Conservation (phyloP, 2,113 vertebrate genomes). For the Callipepla californica region DNA sequence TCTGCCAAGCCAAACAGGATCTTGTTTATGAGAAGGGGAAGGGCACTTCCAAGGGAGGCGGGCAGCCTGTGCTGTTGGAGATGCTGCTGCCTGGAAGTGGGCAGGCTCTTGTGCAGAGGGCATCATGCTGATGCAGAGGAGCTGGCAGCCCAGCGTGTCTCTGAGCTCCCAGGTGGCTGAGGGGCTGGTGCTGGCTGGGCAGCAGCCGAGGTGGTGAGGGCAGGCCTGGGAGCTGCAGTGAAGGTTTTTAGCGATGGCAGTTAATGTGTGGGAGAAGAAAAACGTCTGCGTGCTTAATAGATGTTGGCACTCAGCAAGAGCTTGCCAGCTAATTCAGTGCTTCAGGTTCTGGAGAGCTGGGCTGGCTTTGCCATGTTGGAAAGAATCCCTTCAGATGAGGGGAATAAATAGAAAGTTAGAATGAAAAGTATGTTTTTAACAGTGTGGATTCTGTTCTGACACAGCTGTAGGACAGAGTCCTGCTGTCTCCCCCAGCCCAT, state of each 20-base stretch:
- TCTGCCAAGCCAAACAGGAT: slow-evolving; percentile 54
- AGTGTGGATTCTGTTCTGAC: background rate
- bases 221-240: background rate
- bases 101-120: background rate
- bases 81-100: slow-evolving; percentile 19
- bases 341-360: background rate
- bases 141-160: background rate
- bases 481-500: background rate
- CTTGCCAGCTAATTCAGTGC: background rate
- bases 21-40: background rate
- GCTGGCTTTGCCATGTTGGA: background rate
- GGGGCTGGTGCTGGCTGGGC: slow-evolving; percentile 34
- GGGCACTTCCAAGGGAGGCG: background rate
- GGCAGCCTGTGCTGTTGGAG: background rate
- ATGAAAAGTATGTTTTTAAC: background rate
- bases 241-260: background rate
- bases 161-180: background rate
- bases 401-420: background rate
- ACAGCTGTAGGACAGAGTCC: background rate
- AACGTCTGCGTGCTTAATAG: background rate
- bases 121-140: background rate
- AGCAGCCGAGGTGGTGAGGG: slow-evolving; percentile 9
- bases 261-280: slow-evolving; percentile 30
- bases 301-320: background rate
- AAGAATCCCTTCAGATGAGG: background rate